Base-by-base conservation (phyloP, 2,797 vertebrate species). In the Myotis pilosus region DNA sequence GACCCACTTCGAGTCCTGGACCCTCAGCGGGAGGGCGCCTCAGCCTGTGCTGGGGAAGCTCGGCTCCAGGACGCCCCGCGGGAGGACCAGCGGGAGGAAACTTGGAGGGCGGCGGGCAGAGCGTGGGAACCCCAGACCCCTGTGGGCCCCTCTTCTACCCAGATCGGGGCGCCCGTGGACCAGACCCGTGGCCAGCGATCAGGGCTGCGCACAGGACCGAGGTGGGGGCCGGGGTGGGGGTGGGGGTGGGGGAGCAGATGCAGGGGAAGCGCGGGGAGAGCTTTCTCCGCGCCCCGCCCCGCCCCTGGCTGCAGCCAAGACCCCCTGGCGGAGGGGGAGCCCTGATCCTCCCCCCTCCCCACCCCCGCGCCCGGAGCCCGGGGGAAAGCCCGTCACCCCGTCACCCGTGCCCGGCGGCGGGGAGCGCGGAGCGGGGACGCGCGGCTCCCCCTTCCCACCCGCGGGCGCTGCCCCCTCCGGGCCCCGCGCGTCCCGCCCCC, bases 321-420 rank as follows among this genome's bases (percentile, higher is more conserved):
- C n/a, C 25, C 15, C 66, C 1, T 1, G 28, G 53, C 16, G 49
- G 15, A 49, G 49, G 49, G 49, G 49, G 49, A 16, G 49, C 13
- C 22, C 55, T 57, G 55, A n/a, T 36, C 36, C 47, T 4, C 12
- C 25, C 60, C 28, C 60, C 25, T 0, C 1, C 60, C 53, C 8
- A 20, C 53, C 20, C 53, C 53, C 20, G 22, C 6, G 2, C 74
- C 38, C 6, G 41, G 7, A 86, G 20, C 53, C 64, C 8, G 2
- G 64, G 75, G 55, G 64, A 94, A 68, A 82, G 30, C 60, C 93
- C 79, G 81, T 91, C 55, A 55, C 53, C 60, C 93, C 75, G 81
- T 89, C 53, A 53, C 51, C 13, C 6, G 53, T 22, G 53, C 53
- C 53, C 53, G 8, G 53, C 44, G 7, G 19, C 19, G 51, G 51